phyloP scores from a whole-genome alignment of 2,888 invertebrate species.

The Caenorhabditis imperialis region DNA sequence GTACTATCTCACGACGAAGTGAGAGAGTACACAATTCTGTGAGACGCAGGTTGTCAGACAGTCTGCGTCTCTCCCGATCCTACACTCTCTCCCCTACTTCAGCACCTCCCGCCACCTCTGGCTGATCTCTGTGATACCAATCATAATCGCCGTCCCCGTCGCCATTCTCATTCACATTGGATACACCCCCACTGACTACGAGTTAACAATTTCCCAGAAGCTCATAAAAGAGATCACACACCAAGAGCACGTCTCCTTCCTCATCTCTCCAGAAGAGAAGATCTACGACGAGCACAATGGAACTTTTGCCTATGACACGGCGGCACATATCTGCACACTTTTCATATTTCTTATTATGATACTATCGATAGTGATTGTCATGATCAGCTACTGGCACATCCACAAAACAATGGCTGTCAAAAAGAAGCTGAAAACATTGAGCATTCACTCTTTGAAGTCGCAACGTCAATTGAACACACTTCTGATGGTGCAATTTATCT shows the following conservation, averaged over 20 bases:
- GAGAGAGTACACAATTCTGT: too few species aligned
- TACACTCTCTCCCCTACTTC: background rate
- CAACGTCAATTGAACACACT: constrained; percentile 12
- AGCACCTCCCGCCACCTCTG: constrained; percentile 17
- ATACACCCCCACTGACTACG: constrained; percentile 18
- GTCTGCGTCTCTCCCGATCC: background rate
- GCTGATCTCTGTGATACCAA: constrained; percentile 19
- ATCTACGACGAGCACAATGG: background rate
- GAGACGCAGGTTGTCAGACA: too few species aligned
- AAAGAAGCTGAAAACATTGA: constrained; percentile 19
- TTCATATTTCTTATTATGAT: constrained; percentile 31
- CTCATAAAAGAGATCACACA: constrained; percentile 22
- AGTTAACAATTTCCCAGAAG: constrained; percentile 12
- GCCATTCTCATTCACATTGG: constrained; percentile 16
- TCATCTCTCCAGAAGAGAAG: constrained; percentile 25
- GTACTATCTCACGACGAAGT: too few species aligned
- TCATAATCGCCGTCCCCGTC: constrained; percentile 27
- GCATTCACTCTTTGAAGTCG: constrained; percentile 2
- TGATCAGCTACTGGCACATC: constrained; percentile 22
- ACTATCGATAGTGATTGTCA: constrained; percentile 18
- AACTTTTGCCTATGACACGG: background rate
- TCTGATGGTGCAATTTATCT: constrained; percentile 5
- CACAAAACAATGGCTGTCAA: constrained; percentile 8
- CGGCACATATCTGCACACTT: constrained; percentile 22
- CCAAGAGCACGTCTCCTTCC: constrained; percentile 13